Base-by-base conservation (phyloP, 1,140 invertebrate species). In the Elysia chlorotica region DNA sequence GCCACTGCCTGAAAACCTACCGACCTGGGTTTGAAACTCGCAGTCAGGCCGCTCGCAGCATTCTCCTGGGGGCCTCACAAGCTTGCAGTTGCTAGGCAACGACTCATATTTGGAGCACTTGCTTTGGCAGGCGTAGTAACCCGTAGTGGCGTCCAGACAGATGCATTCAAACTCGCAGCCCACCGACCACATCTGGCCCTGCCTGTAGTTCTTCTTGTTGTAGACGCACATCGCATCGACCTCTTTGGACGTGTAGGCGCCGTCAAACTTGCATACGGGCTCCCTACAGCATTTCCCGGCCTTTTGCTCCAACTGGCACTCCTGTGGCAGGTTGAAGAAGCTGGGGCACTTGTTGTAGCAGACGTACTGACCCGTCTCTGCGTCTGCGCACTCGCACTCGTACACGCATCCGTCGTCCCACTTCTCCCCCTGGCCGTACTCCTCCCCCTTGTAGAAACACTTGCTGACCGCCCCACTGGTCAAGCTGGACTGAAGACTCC, bases 361-460 rank as follows among this genome's bases (percentile, higher is more conserved):
- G 36, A 76, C 74, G 73, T 82, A 83, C 28, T 71, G 56, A 54
- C 82, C 82, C 5, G 56, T 76, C 2, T 33, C 54, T 23, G 78
- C 79, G 63, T 83, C 76, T 33, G 74, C 63, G 57, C 82, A 83
- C 19, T 75, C 77, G 65, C 82, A 83, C 25, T 80, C 76, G 36
- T 82, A 83, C 38, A 79, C 79, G 71, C 82, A 83, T 2, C 82
- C 82, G 70, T 83, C 82, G 21, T 68, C 38, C 82, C 82, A 83
- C 14, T 73, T 78, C 33, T 77, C 74, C 30, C 82, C 81, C 38
- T 81, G 77, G 10, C 56, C 38, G 63, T 83, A 83, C 21, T 73
- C 48, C 70, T 80, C 75, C 48, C 79, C 81, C 41, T 83, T 82
- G 77, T 83, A 83, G 56, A 73, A 81, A 62, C 81, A 82, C 38